These are phyloP conservation scores for Peromyscus leucopus DNA, from an alignment of 2,113 vertebrate genomes.

Conservation along the genomic window DNA sequence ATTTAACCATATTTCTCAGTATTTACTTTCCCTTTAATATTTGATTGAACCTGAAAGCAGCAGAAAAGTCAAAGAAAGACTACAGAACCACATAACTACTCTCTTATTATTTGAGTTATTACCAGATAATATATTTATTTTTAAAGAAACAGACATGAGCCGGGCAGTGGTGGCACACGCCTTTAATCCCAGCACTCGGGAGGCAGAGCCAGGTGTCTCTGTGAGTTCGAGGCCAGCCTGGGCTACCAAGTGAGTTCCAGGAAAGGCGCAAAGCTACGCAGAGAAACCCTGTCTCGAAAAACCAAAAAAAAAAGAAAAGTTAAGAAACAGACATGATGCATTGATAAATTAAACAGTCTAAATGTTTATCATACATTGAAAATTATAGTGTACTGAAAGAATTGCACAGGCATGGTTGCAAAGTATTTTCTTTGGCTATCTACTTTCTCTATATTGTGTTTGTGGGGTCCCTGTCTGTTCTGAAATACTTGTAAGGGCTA, in stretches of 20 bases:
- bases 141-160: constrained; percentile 56
- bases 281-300: neutral
- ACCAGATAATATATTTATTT: constrained; percentile 37
- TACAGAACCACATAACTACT: constrained; percentile 51
- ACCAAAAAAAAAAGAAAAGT: too few species aligned
- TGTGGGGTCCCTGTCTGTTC: neutral
- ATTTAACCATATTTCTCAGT: constrained; percentile 54
- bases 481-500: neutral
- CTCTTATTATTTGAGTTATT: constrained; percentile 26
- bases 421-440: neutral
- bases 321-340: constrained; percentile 54
- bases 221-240: too few species aligned
- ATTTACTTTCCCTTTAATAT: constrained; percentile 76
- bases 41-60: constrained; percentile 71
- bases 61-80: constrained; percentile 46
- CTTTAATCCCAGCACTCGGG: too few species aligned
- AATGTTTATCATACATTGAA: neutral
- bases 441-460: neutral
- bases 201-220: too few species aligned
- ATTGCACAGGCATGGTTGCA: neutral
- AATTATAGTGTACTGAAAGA: constrained; percentile 36
- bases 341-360: neutral
- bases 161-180: too few species aligned
- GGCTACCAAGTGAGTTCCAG: too few species aligned
- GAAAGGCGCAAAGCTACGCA: too few species aligned